A percentile compares a stretch with the other conserved stretches of the same genome.
Evolutionary conservation across 2,888 invertebrate genomes (phyloP).

Genomic region (Acheta domesticus): DNA sequence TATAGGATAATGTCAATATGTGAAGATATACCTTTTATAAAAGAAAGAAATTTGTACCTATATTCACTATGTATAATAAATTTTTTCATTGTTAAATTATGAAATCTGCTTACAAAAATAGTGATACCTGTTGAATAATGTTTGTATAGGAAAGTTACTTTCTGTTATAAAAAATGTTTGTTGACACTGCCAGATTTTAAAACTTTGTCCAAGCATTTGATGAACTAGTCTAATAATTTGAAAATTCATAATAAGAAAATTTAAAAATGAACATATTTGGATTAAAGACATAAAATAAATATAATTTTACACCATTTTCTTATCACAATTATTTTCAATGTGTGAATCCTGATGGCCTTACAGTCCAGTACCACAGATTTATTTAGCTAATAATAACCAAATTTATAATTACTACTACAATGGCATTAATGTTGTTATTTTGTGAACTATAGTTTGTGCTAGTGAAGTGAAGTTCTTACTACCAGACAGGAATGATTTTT

Average conservation of each 20-base stretch:
- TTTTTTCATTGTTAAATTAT: constrained; percentile 4
- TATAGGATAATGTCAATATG: constrained; percentile 1
- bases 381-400: no score
- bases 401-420: no score
- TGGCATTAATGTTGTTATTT: no score
- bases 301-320: no score
- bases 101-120: background rate
- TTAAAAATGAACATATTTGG: background rate
- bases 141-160: background rate
- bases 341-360: no score
- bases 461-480: no score
- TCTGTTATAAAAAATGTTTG: background rate
- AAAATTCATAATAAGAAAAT: background rate
- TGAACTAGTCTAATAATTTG: constrained; percentile 2
- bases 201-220: background rate
- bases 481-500: no score
- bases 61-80: constrained; percentile 7
- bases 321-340: no score
- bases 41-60: constrained; percentile 4
- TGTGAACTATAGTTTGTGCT: no score
- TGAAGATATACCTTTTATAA: constrained; percentile 9
- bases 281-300: no score
- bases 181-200: no score
- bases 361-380: no score
- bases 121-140: background rate